A percentile compares a stretch with the other conserved stretches of the same genome.
Evolutionary conservation across 2,797 vertebrate genomes (phyloP).

Genomic region (Orestias chungarensis): DNA sequence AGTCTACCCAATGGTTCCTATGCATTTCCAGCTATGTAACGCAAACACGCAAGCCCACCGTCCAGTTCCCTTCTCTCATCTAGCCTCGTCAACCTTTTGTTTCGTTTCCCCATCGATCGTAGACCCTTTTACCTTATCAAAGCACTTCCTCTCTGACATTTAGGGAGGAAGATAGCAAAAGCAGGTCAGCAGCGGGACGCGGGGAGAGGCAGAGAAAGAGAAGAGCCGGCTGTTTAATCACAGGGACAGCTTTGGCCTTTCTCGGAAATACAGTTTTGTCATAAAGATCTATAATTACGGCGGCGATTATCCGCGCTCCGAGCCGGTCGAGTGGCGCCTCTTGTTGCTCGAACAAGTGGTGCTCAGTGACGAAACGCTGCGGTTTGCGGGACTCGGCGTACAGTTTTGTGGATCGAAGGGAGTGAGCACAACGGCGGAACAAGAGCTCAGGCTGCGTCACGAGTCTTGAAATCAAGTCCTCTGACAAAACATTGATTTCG

Average conservation of each 20-base stretch:
- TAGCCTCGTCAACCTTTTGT: slow-evolving; percentile 54
- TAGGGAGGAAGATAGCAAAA: slow-evolving; percentile 56
- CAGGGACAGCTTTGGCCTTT: slow-evolving; percentile 64
- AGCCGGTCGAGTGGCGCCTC: slow-evolving; percentile 11
- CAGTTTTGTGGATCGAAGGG: not conserved
- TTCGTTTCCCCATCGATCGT: slow-evolving; percentile 68
- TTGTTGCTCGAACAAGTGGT: slow-evolving; percentile 24
- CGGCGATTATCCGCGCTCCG: slow-evolving; percentile 34
- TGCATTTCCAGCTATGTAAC: not conserved
- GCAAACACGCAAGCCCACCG: not conserved
- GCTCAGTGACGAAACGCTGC: not conserved
- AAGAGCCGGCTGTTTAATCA: slow-evolving; percentile 40
- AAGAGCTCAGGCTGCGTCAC: slow-evolving; percentile 13
- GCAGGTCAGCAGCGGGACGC: slow-evolving; percentile 10
- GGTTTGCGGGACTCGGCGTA: slow-evolving; percentile 5
- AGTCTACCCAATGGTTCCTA: not conserved
- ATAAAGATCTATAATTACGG: slow-evolving; percentile 49
- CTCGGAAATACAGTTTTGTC: slow-evolving; percentile 45
- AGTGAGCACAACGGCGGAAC: not conserved
- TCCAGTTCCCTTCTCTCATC: slow-evolving; percentile 9
- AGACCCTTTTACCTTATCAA: slow-evolving; percentile 66
- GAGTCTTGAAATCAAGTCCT: slow-evolving; percentile 12
- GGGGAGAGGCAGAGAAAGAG: slow-evolving; percentile 31
- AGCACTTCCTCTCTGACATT: slow-evolving; percentile 74
- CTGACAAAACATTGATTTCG: slow-evolving; percentile 37